These are phyloP conservation scores for Craterocephalus amniculus DNA, from an alignment of 2,797 vertebrate species.

Conservation along the genomic window DNA sequence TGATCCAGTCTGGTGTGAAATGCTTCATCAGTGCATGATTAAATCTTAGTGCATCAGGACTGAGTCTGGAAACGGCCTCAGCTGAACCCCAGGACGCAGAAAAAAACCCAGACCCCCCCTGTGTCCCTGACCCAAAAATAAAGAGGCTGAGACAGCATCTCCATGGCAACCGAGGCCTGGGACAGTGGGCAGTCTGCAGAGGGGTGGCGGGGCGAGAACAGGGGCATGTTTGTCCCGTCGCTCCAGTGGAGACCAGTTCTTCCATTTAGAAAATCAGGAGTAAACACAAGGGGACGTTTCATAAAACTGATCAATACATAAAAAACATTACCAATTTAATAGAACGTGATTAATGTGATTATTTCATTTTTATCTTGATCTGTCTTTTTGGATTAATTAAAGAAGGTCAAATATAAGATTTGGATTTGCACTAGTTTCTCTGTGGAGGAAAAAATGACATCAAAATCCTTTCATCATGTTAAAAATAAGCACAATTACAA, in stretches of 20 bases:
- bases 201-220: conserved; percentile 60
- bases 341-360: not conserved
- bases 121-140: conserved; percentile 61
- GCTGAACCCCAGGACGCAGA: conserved; percentile 52
- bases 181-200: conserved; percentile 70
- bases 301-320: not conserved
- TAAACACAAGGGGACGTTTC: not conserved
- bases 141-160: conserved; percentile 51
- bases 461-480: no score
- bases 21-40: not conserved
- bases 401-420: not conserved
- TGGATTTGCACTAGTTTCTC: no score
- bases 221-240: conserved; percentile 43
- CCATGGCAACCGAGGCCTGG: conserved; percentile 81
- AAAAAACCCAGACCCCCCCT: conserved; percentile 52
- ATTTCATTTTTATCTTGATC: not conserved
- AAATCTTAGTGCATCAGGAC: conserved; percentile 32
- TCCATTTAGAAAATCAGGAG: not conserved
- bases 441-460: no score
- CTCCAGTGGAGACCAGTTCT: not conserved
- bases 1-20: conserved; percentile 20
- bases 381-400: not conserved
- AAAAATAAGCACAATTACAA: no score
- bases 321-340: not conserved
- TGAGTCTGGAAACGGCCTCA: conserved; percentile 44